Evolutionary conservation across 2,797 vertebrate species (phyloP).

Genomic region (Artibeus jamaicensis): DNA sequence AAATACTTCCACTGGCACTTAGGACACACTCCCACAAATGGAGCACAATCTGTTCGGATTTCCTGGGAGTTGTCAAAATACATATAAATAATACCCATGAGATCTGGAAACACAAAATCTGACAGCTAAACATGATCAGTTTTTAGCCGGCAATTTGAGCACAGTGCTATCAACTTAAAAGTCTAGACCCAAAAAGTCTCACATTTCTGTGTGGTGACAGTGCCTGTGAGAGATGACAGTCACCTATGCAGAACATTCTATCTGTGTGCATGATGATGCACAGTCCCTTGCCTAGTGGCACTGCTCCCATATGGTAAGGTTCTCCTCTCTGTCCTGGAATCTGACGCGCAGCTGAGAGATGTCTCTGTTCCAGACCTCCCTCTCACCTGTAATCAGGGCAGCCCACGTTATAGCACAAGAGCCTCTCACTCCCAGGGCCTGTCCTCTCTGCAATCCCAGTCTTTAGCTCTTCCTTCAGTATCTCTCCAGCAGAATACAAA

Average conservation of each 20-base stretch:
- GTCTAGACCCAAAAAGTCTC: neutral
- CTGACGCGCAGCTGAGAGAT: neutral
- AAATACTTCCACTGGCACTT: neutral
- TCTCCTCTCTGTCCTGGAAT: neutral
- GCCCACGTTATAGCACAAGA: neutral
- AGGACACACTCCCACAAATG: neutral
- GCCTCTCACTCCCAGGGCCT: no score
- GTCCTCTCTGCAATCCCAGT: neutral
- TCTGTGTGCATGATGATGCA: neutral
- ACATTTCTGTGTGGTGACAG: neutral
- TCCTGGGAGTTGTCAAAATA: conserved; percentile 59
- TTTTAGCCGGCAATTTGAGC: neutral
- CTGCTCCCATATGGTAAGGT: neutral
- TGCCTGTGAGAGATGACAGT: neutral
- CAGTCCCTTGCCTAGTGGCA: neutral
- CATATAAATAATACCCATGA: conserved; percentile 36
- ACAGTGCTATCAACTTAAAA: neutral
- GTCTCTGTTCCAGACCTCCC: neutral
- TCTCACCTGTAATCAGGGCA: neutral
- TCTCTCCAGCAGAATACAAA: neutral
- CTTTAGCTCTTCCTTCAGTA: neutral
- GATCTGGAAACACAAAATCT: conserved; percentile 47
- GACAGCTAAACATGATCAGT: conserved; percentile 23
- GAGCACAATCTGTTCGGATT: conserved; percentile 47
- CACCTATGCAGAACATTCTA: neutral